Conservation (phyloP, 2,797 vertebrate species). For the Takifugu rubripes region DNA sequence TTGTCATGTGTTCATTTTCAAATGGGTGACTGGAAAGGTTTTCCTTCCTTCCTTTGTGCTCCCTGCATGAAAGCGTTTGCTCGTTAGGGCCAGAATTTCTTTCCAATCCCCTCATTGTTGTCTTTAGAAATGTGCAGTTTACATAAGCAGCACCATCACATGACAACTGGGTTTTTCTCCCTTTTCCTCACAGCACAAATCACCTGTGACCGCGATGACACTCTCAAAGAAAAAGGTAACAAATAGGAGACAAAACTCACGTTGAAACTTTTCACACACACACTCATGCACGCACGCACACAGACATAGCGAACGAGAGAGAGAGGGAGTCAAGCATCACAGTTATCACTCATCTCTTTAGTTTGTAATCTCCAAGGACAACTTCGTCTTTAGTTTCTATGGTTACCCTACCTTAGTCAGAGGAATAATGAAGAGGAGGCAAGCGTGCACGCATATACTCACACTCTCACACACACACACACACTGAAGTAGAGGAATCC, state of each 20-base stretch:
- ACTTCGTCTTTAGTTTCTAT: conserved; percentile 72
- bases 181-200: conserved; percentile 70
- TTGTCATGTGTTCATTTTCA: too few species aligned
- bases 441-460: conserved; percentile 9
- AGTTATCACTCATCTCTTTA: conserved; percentile 55
- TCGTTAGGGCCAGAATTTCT: too few species aligned
- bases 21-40: too few species aligned
- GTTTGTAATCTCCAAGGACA: conserved; percentile 64
- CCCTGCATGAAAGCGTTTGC: too few species aligned
- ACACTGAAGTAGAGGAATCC: conserved; percentile 9
- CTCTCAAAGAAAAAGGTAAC: conserved; percentile 84
- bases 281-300: conserved; percentile 17
- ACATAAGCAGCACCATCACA: too few species aligned
- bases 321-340: conserved; percentile 11
- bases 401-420: conserved; percentile 60
- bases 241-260: conserved; percentile 32
- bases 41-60: too few species aligned
- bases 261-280: conserved; percentile 32
- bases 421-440: conserved; percentile 44
- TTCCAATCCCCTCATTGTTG: neutral
- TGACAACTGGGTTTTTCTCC: conserved; percentile 10
- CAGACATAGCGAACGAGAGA: conserved; percentile 11
- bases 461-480: conserved; percentile 12
- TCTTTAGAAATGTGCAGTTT: neutral
- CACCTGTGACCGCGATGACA: conserved; percentile 78